Evolutionary conservation across 2,888 invertebrate species (phyloP), one percentile per base, ranked within the genome.

Genomic region (Myopa tessellatipennis): DNA sequence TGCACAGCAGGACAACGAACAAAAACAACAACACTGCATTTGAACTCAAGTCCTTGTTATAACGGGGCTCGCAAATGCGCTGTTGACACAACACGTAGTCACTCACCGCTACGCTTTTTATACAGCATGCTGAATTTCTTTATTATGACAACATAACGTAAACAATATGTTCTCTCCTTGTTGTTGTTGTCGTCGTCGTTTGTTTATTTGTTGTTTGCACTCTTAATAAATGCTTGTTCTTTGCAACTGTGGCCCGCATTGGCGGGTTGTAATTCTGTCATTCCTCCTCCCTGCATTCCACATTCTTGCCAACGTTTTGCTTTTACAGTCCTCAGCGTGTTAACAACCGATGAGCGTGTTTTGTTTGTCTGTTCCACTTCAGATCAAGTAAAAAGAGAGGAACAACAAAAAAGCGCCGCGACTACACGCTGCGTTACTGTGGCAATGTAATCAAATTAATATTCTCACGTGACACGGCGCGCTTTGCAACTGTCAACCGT

Each of bases 401-500:
- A 0, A 38, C 34, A 71, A 58, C 8, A 14, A 55, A 34, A 70
- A 52, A 70, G 14, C 16, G 52, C 52, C 70, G 16, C 69, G 70
- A 77, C 81, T 79, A 79, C 87, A 83, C 77, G 85, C 83, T 83
- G 84, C 81, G 85, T 87, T 85, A 84, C 86, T 84, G 84, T 86
- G 86, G 83, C 83, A 86, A 87, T 85, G 83, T 87, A 87, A 85
- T 87, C 84, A 87, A 86, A 87, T 87, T 87, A 86, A 84, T 84
- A 82, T 86, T 85, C 87, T 85, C 87, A 85, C 85, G 87, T 87
- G 81, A 81, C 83, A 3, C 18, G 38, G 16, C 40, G 34, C 55
- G n/a, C 34, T 71, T 58, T 58, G 26, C 38, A 8, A 40, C 58
- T 6, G 8, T 50, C 52, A 40, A 40, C 61, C 68, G 69, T 76